Conservation (phyloP, 1,140 invertebrate genomes). For the Sitophilus oryzae region DNA sequence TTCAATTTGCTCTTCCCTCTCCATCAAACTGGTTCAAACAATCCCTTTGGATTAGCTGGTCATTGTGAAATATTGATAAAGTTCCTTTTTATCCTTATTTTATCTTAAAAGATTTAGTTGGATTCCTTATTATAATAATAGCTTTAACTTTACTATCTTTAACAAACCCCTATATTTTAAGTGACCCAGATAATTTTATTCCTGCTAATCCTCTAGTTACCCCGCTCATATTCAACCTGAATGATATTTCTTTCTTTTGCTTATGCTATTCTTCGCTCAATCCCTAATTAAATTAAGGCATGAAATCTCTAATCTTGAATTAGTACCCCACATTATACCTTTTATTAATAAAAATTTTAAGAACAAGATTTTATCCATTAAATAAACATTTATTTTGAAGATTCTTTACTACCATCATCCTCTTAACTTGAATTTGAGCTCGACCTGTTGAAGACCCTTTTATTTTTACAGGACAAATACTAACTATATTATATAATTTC, state of each 20-base stretch:
- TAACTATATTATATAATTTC: slow-evolving; percentile 53
- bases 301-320: slow-evolving; percentile 62
- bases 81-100: slow-evolving; percentile 58
- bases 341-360: slow-evolving; percentile 49
- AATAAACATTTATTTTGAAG: slow-evolving; percentile 56
- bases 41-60: no score
- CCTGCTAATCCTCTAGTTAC: slow-evolving; percentile 63
- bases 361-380: slow-evolving; percentile 51
- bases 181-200: slow-evolving; percentile 64
- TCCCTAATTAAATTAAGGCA: slow-evolving; percentile 70
- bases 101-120: slow-evolving; percentile 54
- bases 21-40: slow-evolving; percentile 56
- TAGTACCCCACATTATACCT: slow-evolving; percentile 55
- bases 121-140: slow-evolving; percentile 50
- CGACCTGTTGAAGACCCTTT: slow-evolving; percentile 56
- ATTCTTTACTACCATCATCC: slow-evolving; percentile 48
- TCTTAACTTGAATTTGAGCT: slow-evolving; percentile 62
- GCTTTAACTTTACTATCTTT: slow-evolving; percentile 23
- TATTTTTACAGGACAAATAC: slow-evolving; percentile 53
- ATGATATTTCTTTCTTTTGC: slow-evolving; percentile 74
- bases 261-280: slow-evolving; percentile 66
- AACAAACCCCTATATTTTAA: slow-evolving; percentile 51
- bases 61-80: slow-evolving; percentile 55
- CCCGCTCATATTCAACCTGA: slow-evolving; percentile 68
- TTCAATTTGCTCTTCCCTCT: slow-evolving; percentile 58